A percentile compares a stretch with the other conserved stretches of the same genome.
Conservation (phyloP, 2,888 invertebrate genomes). For the Ryuthela nishihirai region DNA sequence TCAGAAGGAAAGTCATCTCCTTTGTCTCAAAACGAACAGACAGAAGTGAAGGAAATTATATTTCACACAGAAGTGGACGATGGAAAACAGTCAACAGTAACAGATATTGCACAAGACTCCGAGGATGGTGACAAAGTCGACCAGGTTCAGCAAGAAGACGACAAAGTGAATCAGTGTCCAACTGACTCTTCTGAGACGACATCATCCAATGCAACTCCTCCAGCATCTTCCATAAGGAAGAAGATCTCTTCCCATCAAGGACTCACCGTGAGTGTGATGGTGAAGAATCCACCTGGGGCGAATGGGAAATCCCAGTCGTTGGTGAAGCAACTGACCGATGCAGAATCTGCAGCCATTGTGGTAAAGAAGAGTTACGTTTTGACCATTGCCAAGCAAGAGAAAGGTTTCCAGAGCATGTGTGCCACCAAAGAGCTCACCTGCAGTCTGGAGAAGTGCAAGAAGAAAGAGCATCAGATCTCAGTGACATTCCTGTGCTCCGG, state of each 20-base stretch:
- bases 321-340: neutral
- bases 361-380: conserved; percentile 28
- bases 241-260: conserved; percentile 4
- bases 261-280: conserved; percentile 8
- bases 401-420: conserved; percentile 19
- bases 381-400: conserved; percentile 27
- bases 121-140: too few relatives aligned
- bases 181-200: neutral
- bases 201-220: conserved; percentile 4
- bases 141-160: too few relatives aligned
- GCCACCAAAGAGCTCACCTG: conserved; percentile 14
- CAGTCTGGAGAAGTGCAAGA: too few relatives aligned
- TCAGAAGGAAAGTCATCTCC: too few relatives aligned
- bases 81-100: too few relatives aligned
- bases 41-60: too few relatives aligned
- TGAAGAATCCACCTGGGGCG: conserved; percentile 6
- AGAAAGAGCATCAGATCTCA: conserved; percentile 16
- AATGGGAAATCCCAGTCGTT: neutral
- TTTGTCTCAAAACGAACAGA: too few relatives aligned
- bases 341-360: conserved; percentile 5
- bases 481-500: conserved; percentile 28
- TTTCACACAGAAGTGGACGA: too few relatives aligned
- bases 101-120: too few relatives aligned
- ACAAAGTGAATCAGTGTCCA: too few relatives aligned
- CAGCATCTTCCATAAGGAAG: too few relatives aligned